Percentiles rank a stretch among this genome's conserved stretches.
phyloP scores from a whole-genome alignment of 2,113 vertebrate genomes.

The Strix uralensis region DNA sequence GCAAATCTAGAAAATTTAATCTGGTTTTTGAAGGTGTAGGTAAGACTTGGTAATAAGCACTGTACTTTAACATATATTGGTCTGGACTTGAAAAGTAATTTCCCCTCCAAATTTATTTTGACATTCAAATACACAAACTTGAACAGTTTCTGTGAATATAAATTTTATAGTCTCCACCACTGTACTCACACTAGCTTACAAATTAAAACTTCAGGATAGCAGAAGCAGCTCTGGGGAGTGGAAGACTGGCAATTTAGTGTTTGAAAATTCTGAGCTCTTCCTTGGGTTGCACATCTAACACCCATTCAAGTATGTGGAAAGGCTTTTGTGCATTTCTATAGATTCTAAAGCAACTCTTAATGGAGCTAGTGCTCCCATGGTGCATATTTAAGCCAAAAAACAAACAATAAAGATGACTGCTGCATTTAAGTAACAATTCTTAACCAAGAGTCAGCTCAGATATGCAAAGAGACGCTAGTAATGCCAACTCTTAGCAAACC shows the following conservation, averaged over 20 bases:
- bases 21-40: not conserved
- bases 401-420: not conserved
- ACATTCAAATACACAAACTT: not conserved
- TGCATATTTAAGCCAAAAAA: not conserved
- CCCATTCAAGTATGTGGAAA: not conserved
- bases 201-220: not conserved
- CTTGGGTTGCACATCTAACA: not conserved
- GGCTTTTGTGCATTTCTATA: not conserved
- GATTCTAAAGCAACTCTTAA: not conserved
- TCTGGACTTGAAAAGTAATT: not conserved
- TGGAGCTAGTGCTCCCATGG: not conserved
- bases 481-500: not conserved
- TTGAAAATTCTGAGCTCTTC: conserved; percentile 1
- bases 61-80: not conserved
- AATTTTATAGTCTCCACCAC: not conserved
- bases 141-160: not conserved
- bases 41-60: not conserved
- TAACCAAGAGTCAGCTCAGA: not conserved
- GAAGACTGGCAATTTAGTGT: conserved; percentile 21
- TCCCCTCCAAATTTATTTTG: not conserved
- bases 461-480: not conserved
- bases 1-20: not conserved
- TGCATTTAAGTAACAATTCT: not conserved
- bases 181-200: not conserved
- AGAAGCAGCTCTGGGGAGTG: not conserved